Evolutionary conservation across 2,888 invertebrate genomes (phyloP), one percentile per base, ranked within the genome.

Genomic region (Calameuta pallipes): DNA sequence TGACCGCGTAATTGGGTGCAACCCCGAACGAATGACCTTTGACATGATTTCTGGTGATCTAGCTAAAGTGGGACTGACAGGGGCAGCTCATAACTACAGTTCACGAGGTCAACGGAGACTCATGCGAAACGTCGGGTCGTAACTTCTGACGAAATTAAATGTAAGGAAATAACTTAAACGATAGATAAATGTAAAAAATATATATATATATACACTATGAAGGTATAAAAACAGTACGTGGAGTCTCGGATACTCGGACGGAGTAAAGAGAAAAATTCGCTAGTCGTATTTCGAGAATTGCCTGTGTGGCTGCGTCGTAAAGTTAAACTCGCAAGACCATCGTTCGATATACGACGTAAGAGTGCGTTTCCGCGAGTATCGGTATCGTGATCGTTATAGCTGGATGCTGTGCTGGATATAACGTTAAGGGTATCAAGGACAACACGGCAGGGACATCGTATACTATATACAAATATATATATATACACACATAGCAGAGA

Each of bases 221-320:
- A 9, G 9, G 15, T 2, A 15, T 9, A 56, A 23, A 23, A 2
- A 36, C 36, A 23, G 9, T 15, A 41, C 4, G 4, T 23, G 23
- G 6, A 23, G 56, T 56, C 9, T 56, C 23, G 23, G 56, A 56
- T 23, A 56, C 56, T 56, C 56, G 2, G 56, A 56, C 56, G 23
- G 2, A 56, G 23, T 56, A 56, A 2, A 36, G n/a, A 56, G 68
- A 69, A 34, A 36, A 31, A n/a, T 12, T 36, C 35, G 34, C 37
- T 36, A n/a, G 23, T 37, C 74, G 37, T n/a, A 74, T n/a, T 74
- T 36, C 13, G 15, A 13, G 37, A 74, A 74, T 15, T 23, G 74
- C 23, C 56, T 13, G 80, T 78, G 77, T 78, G 77, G 79, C 76
- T 79, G 75, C 73, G 31, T 80, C 83, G 80, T 83, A 81, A 83